phyloP scores from a whole-genome alignment of 1,140 invertebrate species.

The Drosophila varians region DNA sequence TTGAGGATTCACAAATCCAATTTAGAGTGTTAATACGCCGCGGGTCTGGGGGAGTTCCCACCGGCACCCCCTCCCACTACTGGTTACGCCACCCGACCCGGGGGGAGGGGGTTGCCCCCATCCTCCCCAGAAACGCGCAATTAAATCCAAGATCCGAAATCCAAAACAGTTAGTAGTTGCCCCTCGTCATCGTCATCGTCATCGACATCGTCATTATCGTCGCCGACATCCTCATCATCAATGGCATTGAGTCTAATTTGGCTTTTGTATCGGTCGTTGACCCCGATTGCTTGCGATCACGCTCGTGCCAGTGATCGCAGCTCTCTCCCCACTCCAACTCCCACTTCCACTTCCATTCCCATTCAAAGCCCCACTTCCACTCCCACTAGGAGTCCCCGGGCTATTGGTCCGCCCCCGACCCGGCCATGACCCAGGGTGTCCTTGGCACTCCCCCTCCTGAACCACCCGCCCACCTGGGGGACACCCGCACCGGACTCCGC shows the following conservation, averaged over 20 bases:
- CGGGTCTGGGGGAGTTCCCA: not conserved
- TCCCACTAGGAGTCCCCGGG: no score
- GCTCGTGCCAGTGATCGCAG: slow-evolving; percentile 3
- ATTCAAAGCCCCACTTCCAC: not conserved
- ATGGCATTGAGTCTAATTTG: slow-evolving; percentile 48
- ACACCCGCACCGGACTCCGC: no score
- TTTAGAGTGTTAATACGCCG: no score
- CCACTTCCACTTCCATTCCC: not conserved
- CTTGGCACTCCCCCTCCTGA: no score
- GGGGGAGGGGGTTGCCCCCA: slow-evolving; percentile 1
- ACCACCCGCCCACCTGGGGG: not conserved
- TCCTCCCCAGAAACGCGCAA: not conserved
- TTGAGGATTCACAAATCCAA: no score
- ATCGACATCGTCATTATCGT: slow-evolving; percentile 5
- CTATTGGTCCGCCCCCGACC: no score
- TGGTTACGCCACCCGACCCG: slow-evolving; percentile 12
- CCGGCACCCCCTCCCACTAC: no score
- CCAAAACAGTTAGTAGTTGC: slow-evolving; percentile 6
- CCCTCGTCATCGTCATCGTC: slow-evolving; percentile 9
- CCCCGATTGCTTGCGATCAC: slow-evolving; percentile 10
- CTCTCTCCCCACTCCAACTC: no score
- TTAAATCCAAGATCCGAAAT: not conserved
- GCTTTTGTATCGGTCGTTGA: slow-evolving; percentile 32
- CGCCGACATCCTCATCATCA: slow-evolving; percentile 11
- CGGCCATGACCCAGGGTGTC: no score